Evolutionary conservation across 2,797 vertebrate genomes (phyloP), one percentile per base, ranked within the genome.

Genomic region (Oryzias sinensis): DNA sequence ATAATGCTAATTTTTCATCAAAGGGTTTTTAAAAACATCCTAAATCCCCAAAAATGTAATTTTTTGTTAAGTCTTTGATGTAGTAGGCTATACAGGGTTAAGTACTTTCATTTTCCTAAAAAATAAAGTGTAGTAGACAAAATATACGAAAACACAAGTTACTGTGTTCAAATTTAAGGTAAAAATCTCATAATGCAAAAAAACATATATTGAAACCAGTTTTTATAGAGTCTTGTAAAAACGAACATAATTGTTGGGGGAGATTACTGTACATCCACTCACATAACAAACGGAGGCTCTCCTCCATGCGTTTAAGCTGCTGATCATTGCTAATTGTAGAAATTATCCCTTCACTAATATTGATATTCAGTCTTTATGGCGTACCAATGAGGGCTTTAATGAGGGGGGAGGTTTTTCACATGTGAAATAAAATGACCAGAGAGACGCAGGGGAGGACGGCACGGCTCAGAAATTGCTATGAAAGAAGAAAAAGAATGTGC

Each of bases 401-500:
- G 43, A 72, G 43, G 47, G 20, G 49, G 33, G 64, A 40, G 29
- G 63, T 47, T 56, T 54, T 70, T 63, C 66, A 50, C 63, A 58
- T 69, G 58, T 65, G 76, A 66, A 62, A 71, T 76, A 66, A 63
- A 72, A 50, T 67, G 55, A 64, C 60, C 56, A 68, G 51, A 66
- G 43, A 53, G 57, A 56, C 55, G 33, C 45, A 44, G 62, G 72
- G 41, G 68, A 64, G 72, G 70, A 77, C 54, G 17, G 64, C 22
- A 65, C 66, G 52, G 70, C 51, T 24, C 40, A 33, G 77, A 75
- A 68, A 79, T 33, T 37, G 56, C 55, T 81, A 65, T 8, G 51
- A 59, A 60, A 55, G 49, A 74, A 76, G 69, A 59, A 76, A 74
- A 76, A 66, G 54, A 60, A 80, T 80, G 72, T 29, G 43, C 79